Base-by-base conservation (phyloP, 2,888 invertebrate species). In the Lepidocyrtinus sp. region DNA sequence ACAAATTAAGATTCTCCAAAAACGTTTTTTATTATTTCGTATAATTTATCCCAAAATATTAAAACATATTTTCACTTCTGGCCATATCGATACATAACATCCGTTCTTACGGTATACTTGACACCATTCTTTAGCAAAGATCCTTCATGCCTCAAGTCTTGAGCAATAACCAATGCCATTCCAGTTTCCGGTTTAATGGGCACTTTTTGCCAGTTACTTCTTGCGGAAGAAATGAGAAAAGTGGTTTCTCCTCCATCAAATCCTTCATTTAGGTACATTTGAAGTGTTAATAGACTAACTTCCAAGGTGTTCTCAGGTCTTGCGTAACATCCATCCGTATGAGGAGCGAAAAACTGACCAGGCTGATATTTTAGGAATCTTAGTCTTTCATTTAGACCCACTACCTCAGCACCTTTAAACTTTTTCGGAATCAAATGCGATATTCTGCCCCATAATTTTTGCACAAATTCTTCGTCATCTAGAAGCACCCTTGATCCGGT, bases 41-140 rank as follows among this genome's bases (percentile, higher is more conserved):
- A 12, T 36, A 5, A 36, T 36, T 36, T 36, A 36, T n/a, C 36
- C 5, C 12, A 36, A 36, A 36, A 36, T 36, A 7, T 36, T 12
- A 36, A 36, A 12, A 36, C 12, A 36, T 36, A n/a, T n/a, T n/a
- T n/a, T n/a, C n/a, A n/a, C n/a, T n/a, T n/a, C n/a, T n/a, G n/a
- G 12, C 61, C 70, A 22, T 70, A 55, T 50, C 21, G 17, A 24
- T 78, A 83, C 50, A 84, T 36, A 0, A 84, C 79, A 75, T 84
- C 84, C 1, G 83, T 84, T 59, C 84, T 62, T 24, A 82, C 73
- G 9, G 84, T 83, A 25, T 84, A 84, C 27, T 84, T 84, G 26
- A 62, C 27, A 25, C 83, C 84, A 5, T 19, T 26, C 22, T 69
- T 79, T n/a, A 84, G 69, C 9, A 70, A 5, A 9, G 83, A 83